A percentile compares a stretch with the other conserved stretches of the same genome.
Evolutionary conservation across 2,113 vertebrate genomes (phyloP).

Genomic region (Chloroceryle aenea): DNA sequence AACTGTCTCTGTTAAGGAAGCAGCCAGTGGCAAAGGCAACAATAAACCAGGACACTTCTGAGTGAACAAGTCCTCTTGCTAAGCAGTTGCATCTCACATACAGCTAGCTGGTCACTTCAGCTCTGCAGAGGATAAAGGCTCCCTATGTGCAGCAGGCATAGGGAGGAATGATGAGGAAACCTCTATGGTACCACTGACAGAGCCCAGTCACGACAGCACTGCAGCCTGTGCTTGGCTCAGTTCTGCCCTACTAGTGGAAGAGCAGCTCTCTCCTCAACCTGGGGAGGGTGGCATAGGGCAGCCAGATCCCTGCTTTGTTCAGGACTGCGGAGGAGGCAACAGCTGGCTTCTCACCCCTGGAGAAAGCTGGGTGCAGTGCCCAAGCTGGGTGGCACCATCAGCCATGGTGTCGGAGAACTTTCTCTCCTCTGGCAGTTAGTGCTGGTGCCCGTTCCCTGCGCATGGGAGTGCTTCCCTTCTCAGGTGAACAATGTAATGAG

Average conservation of each 20-base stretch:
- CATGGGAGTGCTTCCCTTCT: background rate
- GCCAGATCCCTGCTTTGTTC: background rate
- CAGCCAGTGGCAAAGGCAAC: background rate
- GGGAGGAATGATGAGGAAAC: background rate
- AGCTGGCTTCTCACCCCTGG: background rate
- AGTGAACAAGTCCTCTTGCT: background rate
- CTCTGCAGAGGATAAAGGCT: background rate
- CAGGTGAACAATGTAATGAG: background rate
- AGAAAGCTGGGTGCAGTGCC: background rate
- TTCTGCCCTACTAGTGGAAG: background rate
- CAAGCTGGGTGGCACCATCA: background rate
- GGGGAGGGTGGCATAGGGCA: background rate
- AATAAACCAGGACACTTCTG: background rate
- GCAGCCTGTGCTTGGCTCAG: background rate
- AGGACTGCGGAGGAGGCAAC: background rate
- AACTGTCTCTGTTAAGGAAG: background rate
- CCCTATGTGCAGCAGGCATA: fast-evolving
- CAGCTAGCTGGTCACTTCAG: background rate
- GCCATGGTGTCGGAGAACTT: fast-evolving
- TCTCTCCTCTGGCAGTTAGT: background rate
- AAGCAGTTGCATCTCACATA: background rate
- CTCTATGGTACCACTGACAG: fast-evolving
- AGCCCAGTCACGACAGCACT: fast-evolving
- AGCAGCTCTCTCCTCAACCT: background rate
- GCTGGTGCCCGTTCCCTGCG: background rate